Conservation (phyloP, 2,113 vertebrate species). For the Nycticorax nycticorax region DNA sequence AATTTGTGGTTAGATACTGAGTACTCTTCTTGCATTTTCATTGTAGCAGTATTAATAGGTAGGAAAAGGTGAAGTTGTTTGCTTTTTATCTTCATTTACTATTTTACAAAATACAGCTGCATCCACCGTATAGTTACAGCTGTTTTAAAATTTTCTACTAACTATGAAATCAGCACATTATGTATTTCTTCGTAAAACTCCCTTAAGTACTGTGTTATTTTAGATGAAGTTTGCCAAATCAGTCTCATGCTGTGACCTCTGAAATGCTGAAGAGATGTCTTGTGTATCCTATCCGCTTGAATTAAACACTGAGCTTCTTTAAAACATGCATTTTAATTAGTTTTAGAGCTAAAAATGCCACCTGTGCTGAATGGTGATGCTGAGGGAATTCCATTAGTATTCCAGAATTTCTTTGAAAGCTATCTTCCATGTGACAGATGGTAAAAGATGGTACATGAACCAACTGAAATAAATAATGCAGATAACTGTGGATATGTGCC, state of each 20-base stretch:
- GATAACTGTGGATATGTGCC: neutral
- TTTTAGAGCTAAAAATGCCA: conserved; percentile 46
- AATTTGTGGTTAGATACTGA: neutral
- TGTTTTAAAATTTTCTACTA: neutral
- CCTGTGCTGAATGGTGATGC: conserved; percentile 43
- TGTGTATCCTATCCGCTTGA: conserved; percentile 10
- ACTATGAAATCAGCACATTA: neutral
- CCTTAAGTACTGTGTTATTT: neutral
- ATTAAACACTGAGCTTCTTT: conserved; percentile 25
- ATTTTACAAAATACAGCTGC: neutral
- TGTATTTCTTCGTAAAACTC: neutral
- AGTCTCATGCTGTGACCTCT: conserved; percentile 48
- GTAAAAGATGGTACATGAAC: neutral
- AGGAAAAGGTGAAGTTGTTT: neutral
- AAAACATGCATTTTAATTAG: conserved; percentile 49
- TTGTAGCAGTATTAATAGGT: neutral
- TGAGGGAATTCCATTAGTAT: conserved; percentile 49
- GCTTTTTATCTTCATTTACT: neutral
- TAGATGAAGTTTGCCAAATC: conserved; percentile 25
- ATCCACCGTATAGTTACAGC: neutral
- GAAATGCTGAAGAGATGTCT: conserved; percentile 12
- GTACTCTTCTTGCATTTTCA: neutral
- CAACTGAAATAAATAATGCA: conserved; percentile 37
- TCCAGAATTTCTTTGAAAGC: conserved; percentile 50
- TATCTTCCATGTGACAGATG: conserved; percentile 37